Conservation (phyloP, 2,113 vertebrate species). For the Dipodomys spectabilis region DNA sequence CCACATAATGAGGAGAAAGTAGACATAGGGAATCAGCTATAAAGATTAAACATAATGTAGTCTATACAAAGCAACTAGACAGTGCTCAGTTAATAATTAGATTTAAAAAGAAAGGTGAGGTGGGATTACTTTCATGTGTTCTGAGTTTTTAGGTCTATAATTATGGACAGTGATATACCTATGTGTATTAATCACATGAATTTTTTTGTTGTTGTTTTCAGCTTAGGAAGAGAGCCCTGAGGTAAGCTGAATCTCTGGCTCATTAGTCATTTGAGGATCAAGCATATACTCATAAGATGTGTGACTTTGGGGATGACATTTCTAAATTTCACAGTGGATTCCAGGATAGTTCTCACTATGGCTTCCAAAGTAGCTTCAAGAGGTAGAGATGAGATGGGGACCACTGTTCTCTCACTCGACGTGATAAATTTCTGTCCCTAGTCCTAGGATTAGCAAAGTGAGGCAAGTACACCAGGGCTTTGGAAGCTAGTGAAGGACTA, state of each 20-base stretch:
- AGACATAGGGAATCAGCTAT: neutral
- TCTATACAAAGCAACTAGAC: neutral
- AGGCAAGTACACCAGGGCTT: neutral
- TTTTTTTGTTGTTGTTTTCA: neutral
- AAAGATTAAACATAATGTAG: constrained; percentile 2
- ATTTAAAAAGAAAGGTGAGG: neutral
- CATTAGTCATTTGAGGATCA: neutral
- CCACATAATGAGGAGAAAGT: neutral
- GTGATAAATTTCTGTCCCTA: neutral
- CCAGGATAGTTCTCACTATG: neutral
- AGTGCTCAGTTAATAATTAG: neutral
- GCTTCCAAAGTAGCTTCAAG: neutral
- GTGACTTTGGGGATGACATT: neutral
- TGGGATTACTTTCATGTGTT: neutral
- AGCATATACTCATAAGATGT: neutral
- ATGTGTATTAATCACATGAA: neutral
- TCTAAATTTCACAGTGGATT: neutral
- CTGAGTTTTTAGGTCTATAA: constrained; percentile 2
- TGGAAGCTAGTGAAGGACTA: neutral
- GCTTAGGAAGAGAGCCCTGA: neutral
- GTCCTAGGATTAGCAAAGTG: neutral
- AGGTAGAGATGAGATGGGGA: neutral
- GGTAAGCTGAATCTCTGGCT: neutral
- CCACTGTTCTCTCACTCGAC: neutral
- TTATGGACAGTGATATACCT: neutral